These are phyloP conservation scores for Allolobophora icterica DNA, from an alignment of 2,888 invertebrate species.

Conservation along the genomic window DNA sequence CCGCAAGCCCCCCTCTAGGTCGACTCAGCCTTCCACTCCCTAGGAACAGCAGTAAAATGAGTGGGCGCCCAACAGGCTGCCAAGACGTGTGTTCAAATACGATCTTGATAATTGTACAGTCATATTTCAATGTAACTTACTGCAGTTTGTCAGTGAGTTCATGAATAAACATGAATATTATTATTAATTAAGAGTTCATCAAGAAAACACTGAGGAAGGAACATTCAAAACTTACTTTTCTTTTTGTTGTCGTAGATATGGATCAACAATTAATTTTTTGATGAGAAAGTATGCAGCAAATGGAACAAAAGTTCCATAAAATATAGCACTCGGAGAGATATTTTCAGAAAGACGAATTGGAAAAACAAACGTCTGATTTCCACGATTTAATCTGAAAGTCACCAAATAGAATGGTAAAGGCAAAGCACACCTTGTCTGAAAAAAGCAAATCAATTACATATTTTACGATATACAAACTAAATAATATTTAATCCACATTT, in stretches of 20 bases:
- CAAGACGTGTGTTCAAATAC: no score
- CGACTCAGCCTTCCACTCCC: no score
- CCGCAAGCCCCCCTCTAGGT: no score
- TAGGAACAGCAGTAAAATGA: no score
- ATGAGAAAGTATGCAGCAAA: conserved; percentile 74
- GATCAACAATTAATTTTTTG: conserved; percentile 81
- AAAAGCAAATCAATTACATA: not conserved
- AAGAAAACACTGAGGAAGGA: not conserved
- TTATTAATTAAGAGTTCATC: not conserved
- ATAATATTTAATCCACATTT: no score
- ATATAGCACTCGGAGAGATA: conserved; percentile 84
- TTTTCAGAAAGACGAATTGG: conserved; percentile 91
- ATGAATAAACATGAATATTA: no score
- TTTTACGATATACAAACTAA: no score
- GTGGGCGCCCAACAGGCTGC: no score
- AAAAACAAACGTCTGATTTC: conserved; percentile 85
- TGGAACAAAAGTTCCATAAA: conserved; percentile 91
- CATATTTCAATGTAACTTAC: no score
- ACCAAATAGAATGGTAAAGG: not conserved
- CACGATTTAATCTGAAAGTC: conserved; percentile 76
- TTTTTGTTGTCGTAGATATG: conserved; percentile 76
- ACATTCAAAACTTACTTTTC: conserved; percentile 67
- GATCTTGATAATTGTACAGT: no score
- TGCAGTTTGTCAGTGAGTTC: no score
- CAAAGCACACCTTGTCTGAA: not conserved